Evolutionary conservation across 2,888 invertebrate genomes (phyloP).

Genomic region (Ptychoptera contaminata): DNA sequence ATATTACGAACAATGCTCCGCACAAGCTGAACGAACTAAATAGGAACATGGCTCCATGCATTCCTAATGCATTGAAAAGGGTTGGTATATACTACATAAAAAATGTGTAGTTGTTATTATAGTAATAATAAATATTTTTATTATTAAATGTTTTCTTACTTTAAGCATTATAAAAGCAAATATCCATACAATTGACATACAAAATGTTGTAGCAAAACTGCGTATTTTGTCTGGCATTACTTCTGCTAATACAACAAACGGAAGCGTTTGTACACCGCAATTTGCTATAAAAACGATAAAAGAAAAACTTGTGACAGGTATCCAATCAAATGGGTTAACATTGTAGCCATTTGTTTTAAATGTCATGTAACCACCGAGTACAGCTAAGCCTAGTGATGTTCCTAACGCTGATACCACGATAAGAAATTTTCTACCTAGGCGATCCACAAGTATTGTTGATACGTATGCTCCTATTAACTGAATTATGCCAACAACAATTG

Average conservation of each 20-base stretch:
- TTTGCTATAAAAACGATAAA: conserved; percentile 9
- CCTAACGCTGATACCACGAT: conserved; percentile 7
- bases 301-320: conserved; percentile 8
- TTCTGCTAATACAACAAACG: conserved; percentile 9
- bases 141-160: no score
- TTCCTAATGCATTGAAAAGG: no score
- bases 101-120: no score
- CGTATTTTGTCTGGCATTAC: conserved; percentile 9
- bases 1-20: no score
- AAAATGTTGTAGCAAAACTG: not conserved
- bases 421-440: conserved; percentile 22
- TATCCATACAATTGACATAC: conserved; percentile 14
- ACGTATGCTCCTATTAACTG: conserved; percentile 24
- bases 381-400: conserved; percentile 4
- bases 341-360: conserved; percentile 3
- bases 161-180: conserved; percentile 11
- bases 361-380: conserved; percentile 2
- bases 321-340: conserved; percentile 6
- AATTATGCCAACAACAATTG: conserved; percentile 25
- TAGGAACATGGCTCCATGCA: no score
- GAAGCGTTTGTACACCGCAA: conserved; percentile 8
- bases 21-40: no score
- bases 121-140: no score
- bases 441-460: conserved; percentile 24
- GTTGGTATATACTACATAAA: no score